Conservation (phyloP, 2,888 invertebrate genomes). For the Sabatieria punctata region DNA sequence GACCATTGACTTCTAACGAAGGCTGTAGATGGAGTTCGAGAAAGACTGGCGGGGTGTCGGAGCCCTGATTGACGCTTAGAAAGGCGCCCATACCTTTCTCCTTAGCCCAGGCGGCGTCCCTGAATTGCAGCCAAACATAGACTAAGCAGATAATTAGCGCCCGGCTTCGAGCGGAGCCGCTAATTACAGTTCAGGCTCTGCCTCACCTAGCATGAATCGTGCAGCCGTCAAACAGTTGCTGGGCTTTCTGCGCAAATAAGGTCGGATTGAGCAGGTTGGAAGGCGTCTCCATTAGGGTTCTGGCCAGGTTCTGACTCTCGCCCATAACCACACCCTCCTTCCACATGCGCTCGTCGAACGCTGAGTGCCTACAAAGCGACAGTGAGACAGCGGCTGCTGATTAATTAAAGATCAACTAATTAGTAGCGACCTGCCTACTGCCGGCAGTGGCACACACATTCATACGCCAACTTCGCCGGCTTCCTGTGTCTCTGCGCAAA, state of each 20-base stretch:
- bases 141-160: too few relatives aligned
- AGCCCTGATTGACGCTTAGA: conserved; percentile 55
- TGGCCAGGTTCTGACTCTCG: conserved; percentile 56
- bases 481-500: too few relatives aligned
- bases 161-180: too few relatives aligned
- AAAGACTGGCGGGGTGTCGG: conserved; percentile 58
- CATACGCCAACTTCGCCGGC: too few relatives aligned
- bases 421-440: too few relatives aligned
- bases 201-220: too few relatives aligned
- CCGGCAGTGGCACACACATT: too few relatives aligned
- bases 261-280: conserved; percentile 61
- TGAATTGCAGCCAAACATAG: conserved; percentile 8
- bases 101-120: conserved; percentile 54
- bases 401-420: too few relatives aligned
- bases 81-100: conserved; percentile 61
- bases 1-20: conserved; percentile 41
- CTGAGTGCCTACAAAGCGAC: too few relatives aligned
- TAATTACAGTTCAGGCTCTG: too few relatives aligned
- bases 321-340: conserved; percentile 46
- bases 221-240: conserved; percentile 34
- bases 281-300: conserved; percentile 54
- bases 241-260: conserved; percentile 50
- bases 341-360: conserved; percentile 40
- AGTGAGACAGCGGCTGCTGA: too few relatives aligned
- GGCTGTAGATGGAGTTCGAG: conserved; percentile 57